Conservation (phyloP, 1,140 invertebrate genomes). For the Drosophila azteca region DNA sequence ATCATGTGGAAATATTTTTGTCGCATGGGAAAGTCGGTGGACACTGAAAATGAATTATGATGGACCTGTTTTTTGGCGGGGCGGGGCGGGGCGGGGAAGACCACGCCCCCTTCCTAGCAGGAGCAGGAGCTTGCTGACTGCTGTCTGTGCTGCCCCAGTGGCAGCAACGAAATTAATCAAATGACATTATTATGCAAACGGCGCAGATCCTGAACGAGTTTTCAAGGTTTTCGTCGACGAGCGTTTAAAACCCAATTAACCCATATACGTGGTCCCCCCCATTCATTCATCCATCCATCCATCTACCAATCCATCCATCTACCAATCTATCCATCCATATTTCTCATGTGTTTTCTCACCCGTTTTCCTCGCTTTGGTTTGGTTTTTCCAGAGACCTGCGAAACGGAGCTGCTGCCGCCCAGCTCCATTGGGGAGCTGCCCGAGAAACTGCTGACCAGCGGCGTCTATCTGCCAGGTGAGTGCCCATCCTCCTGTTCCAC, state of each 20-base stretch:
- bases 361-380: background rate
- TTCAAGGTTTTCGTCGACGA: conserved; percentile 68
- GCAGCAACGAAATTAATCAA: conserved; percentile 73
- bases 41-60: conserved; percentile 58
- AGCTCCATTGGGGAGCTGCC: conserved; percentile 85
- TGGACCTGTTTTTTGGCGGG: conserved; percentile 48
- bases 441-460: conserved; percentile 85
- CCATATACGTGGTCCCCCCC: conserved; percentile 43
- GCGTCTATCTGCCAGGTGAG: conserved; percentile 86
- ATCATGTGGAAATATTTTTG: conserved; percentile 57
- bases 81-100: background rate
- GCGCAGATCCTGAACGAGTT: conserved; percentile 66
- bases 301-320: background rate
- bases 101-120: conserved; percentile 51
- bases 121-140: background rate
- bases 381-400: conserved; percentile 39
- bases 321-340: background rate
- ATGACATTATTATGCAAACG: conserved; percentile 76
- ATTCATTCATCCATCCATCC: background rate
- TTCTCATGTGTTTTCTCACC: conserved; percentile 16
- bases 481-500: conserved; percentile 14
- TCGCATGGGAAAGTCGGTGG: conserved; percentile 71
- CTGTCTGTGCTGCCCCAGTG: conserved; percentile 1
- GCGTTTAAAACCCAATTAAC: conserved; percentile 80
- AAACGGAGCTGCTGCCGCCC: conserved; percentile 81